A percentile compares a stretch with the other conserved stretches of the same genome.
Evolutionary conservation across 2,797 vertebrate genomes (phyloP).

Genomic region (Lepidocolaptes lacrymiger): DNA sequence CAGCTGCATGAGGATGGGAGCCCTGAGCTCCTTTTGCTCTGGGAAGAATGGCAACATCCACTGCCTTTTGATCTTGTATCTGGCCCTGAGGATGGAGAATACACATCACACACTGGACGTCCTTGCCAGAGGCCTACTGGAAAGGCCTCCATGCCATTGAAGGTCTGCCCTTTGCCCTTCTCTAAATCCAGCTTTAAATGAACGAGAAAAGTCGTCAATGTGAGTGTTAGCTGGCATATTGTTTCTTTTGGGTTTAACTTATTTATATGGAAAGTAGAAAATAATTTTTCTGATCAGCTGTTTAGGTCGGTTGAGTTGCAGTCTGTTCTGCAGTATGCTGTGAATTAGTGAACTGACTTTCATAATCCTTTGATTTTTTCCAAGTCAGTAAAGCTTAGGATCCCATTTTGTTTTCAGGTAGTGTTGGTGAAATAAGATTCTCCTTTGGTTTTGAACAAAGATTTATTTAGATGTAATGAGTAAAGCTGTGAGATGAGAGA

Average conservation of each 20-base stretch:
- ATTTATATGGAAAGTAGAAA: neutral
- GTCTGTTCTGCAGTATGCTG: neutral
- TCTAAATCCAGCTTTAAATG: slow-evolving; percentile 5
- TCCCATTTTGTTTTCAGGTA: neutral
- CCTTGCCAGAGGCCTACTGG: neutral
- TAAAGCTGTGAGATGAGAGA: neutral
- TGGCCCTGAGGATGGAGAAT: neutral
- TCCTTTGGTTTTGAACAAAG: neutral
- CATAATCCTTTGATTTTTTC: neutral
- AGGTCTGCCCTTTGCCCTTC: neutral
- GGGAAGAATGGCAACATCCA: neutral
- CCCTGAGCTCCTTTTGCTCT: neutral
- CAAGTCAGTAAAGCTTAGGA: neutral
- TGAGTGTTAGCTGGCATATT: neutral
- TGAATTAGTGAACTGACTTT: neutral
- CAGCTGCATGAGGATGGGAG: neutral
- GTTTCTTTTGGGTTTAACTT: neutral
- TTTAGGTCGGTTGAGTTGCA: neutral
- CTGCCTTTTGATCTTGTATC: neutral
- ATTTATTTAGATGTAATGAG: neutral
- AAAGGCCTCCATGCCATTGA: neutral
- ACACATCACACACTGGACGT: fast-evolving
- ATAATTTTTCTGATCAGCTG: neutral
- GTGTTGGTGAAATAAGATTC: neutral
- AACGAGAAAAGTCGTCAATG: neutral